phyloP scores from a whole-genome alignment of 2,113 vertebrate genomes.

The Cardinalis cardinalis region DNA sequence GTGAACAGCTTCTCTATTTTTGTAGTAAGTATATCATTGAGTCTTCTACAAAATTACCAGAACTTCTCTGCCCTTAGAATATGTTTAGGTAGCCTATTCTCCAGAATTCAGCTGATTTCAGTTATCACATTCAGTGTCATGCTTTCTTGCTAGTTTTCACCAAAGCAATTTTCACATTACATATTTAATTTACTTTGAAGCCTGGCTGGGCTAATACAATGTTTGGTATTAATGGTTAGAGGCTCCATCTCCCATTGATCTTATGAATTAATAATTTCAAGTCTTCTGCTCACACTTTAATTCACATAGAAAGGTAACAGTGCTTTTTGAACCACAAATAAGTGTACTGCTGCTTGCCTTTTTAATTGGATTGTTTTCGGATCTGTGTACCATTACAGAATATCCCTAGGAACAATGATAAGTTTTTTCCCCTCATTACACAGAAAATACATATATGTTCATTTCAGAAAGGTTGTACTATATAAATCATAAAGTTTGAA shows the following conservation, averaged over 20 bases:
- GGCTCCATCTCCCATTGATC: not conserved
- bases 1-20: not conserved
- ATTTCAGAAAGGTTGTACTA: not conserved
- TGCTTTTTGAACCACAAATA: not conserved
- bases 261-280: conserved; percentile 32
- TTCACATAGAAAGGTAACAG: not conserved
- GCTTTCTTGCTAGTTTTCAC: conserved; percentile 6
- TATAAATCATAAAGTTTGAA: not conserved
- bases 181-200: conserved; percentile 19
- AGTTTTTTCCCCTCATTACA: not conserved
- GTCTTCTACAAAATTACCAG: not conserved
- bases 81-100: not conserved
- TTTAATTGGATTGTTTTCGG: not conserved
- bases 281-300: not conserved
- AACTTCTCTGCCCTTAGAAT: not conserved
- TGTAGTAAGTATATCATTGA: not conserved
- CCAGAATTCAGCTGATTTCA: not conserved
- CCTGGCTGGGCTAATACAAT: not conserved
- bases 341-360: not conserved
- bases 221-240: conserved; percentile 24
- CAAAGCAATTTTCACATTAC: not conserved
- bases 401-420: not conserved
- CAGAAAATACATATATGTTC: not conserved
- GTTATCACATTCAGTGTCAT: not conserved
- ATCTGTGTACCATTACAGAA: not conserved